Base-by-base conservation (phyloP, 2,797 vertebrate genomes). In the Onychomys arenicola region DNA sequence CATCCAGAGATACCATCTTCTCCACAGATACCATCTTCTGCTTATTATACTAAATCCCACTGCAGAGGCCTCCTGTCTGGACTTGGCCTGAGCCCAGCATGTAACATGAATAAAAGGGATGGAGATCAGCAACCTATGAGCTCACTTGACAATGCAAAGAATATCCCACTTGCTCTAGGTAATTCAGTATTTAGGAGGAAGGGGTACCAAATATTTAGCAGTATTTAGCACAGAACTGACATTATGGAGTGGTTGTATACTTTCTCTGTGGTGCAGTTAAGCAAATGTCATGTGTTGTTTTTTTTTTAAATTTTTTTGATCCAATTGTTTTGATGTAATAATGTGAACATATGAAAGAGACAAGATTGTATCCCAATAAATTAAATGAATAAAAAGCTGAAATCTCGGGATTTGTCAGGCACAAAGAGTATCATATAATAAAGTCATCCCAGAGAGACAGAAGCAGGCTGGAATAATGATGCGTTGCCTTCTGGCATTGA, bases 241-340 rank as follows among this genome's bases (percentile, higher is more conserved):
- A 5, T 29, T 49, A 52, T 40, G 13, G 25, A 16, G 55, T 61
- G 37, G 25, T 10, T 19, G 21, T 78, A 52, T 40, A 4, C 4
- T n/a, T 40, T 71, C 21, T 83, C 78, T 71, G 46, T 61, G 40
- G 78, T 25, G 21, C 13, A 14, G 71, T 52, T 69, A 81, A 67
- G 77, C 67, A 89, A 89, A 94, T 85, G 19, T 83, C 73, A 71
- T 73, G 67, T 61, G 37, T n/a, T n/a, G 55, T 73, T 92, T 89
- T 91, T 65, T 43, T 73, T 57, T 90, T n/a, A n/a, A n/a, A n/a
- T n/a, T n/a, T n/a, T 95, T 95, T 55, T 89, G 40, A 69, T 82
- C 27, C 55, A 76, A 57, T 57, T 92, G 17, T 91, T 94, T 90
- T 76, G 80, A 85, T 90, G 57, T 82, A 55, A 88, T 90, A 91